Evolutionary conservation across 1,140 invertebrate genomes (phyloP), one percentile per base, ranked within the genome.

Genomic region (Neotoxoptera formosana): DNA sequence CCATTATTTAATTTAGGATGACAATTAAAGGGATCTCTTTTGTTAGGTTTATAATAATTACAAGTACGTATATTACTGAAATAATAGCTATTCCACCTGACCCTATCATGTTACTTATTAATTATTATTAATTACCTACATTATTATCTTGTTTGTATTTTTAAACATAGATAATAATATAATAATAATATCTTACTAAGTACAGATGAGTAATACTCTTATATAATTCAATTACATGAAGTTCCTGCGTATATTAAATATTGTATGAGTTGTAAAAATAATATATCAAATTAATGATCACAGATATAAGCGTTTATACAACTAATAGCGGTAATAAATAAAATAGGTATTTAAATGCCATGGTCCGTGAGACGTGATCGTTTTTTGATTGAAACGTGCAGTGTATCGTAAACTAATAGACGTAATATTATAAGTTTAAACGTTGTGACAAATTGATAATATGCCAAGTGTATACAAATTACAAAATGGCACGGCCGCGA

Each of bases 331-430:
- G 84, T 30, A 47, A 86, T 30, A 25, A 88, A 88, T 88, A 88
- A 88, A 88, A 34, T 34, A 34, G 14, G 7, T 51, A 51, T 88
- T 56, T 67, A 90, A 90, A 45, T 45, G 36, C 4, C 23, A 11
- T 76, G 14, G 60, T 30, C 60, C 60, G n/a, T 76, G 36, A 90
- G 36, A 45, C 89, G 89, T 41, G 89, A 90, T 90, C 30, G 89
- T 90, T 41, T 45, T 90, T 41, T 45, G n/a, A 67, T 67, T 30
- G 53, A 45, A 90, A 67, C 89, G 89, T 90, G 53, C 9, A 1
- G n/a, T 36, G 88, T 60, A 41, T 67, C 36, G n/a, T 90, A 60
- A 60, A 67, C 56, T 41, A 48, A 90, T 67, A 45, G 23, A n/a
- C 53, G 45, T 76, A 41, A 23, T 23, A 89, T 14, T n/a, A 60